Base-by-base conservation (phyloP, 2,797 vertebrate species). In the Pogonophryne albipinna region DNA sequence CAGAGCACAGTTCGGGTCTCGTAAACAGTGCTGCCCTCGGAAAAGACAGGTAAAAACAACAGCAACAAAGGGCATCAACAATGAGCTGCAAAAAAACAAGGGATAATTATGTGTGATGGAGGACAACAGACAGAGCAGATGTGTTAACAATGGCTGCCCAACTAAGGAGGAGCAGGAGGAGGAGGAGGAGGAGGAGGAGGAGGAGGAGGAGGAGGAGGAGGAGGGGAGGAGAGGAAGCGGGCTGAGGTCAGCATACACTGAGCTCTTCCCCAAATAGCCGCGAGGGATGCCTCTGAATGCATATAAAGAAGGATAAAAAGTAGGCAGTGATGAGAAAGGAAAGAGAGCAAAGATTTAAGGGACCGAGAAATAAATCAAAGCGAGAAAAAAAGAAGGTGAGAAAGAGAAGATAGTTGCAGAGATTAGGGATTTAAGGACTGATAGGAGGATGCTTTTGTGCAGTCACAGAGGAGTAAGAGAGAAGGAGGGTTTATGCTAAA, bases 401-500 rank as follows among this genome's bases (percentile, higher is more conserved):
- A 72, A 65, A 71, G 38, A 53, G 52, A 83, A 83, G 83, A 90
- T 82, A 88, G 83, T 87, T 88, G 85, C 82, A 86, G 85, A 94
- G 91, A 94, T 94, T 93, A 93, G 74, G 91, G 93, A 95, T 94
- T 94, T 92, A 87, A 87, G 88, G 87, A 90, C 76, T 88, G 94
- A 95, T 93, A 93, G 93, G 88, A 87, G 84, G 85, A 90, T 87
- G 89, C 92, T 92, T 93, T 94, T 94, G 89, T 94, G 90, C 87
- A 91, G 91, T 85, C 93, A 87, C 92, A 92, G 90, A 90, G 91
- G 90, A 87, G 90, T 84, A 89, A 87, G 56, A 78, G 84, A 89
- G 85, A 88, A 81, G 87, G 85, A 89, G 89, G 87, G 90, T 93
- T 95, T 93, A 94, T 95, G 93, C 90, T 94, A 95, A 95, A 94